These are phyloP conservation scores for Meloe dianella DNA, from an alignment of 2,888 invertebrate genomes.

Conservation along the genomic window DNA sequence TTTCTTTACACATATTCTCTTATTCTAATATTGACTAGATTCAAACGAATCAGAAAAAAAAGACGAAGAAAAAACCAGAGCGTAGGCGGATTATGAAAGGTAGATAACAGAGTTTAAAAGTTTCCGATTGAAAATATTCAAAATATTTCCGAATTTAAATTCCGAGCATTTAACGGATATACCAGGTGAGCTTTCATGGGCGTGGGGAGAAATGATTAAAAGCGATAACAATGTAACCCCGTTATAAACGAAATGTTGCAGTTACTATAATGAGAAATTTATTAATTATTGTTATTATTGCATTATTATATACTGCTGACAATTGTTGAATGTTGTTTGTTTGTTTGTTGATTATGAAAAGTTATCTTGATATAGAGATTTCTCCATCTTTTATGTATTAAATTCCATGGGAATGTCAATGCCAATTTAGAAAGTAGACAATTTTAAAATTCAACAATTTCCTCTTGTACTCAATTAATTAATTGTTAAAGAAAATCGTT, in stretches of 20 bases:
- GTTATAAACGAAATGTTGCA: background rate
- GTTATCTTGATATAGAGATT: background rate
- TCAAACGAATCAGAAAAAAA: no score
- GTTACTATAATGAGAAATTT: background rate
- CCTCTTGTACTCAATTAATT: background rate
- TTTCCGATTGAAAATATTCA: no score
- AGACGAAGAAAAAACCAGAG: no score
- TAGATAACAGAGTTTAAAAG: no score
- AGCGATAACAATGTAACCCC: background rate
- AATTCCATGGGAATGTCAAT: slow-evolving; percentile 1
- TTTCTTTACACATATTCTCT: background rate
- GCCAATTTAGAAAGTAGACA: background rate
- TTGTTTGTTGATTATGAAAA: background rate
- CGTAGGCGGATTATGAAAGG: no score
- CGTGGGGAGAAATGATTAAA: background rate
- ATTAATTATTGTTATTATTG: background rate
- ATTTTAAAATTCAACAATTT: background rate
- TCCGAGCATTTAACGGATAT: no score
- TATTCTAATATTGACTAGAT: background rate
- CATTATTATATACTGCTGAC: background rate
- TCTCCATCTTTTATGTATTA: background rate
- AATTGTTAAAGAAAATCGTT: background rate
- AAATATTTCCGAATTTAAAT: no score
- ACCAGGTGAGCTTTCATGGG: background rate
- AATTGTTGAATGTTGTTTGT: background rate